Evolutionary conservation across 2,113 vertebrate genomes (phyloP).

Genomic region (Daphoenositta chrysoptera): DNA sequence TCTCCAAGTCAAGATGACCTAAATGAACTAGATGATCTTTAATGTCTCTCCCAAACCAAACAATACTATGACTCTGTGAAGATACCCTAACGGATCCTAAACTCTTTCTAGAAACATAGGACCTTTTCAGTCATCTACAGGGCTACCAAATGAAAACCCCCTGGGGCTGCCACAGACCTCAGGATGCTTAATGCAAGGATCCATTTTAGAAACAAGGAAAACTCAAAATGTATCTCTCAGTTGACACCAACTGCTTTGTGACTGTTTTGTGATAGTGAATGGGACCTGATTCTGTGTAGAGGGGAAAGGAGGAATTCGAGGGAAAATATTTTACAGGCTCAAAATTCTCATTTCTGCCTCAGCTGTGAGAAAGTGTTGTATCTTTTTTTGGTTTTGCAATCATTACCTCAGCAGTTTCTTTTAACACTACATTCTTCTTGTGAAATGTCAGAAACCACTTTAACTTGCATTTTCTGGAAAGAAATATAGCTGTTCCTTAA

Average conservation of each 20-base stretch:
- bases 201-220: not conserved
- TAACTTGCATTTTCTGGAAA: slow-evolving; percentile 78
- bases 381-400: rapidly evolving
- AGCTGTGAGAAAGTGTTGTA: not conserved
- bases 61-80: not conserved
- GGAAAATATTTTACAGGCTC: not conserved
- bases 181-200: not conserved
- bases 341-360: not conserved
- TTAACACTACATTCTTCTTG: not conserved
- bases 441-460: slow-evolving; percentile 71
- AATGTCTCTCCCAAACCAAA: not conserved
- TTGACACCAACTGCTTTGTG: not conserved
- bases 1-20: not conserved
- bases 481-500: slow-evolving; percentile 72
- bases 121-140: not conserved
- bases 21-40: not conserved
- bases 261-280: not conserved
- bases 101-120: not conserved
- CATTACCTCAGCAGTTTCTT: not conserved
- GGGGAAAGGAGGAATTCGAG: not conserved
- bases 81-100: not conserved
- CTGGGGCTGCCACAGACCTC: not conserved
- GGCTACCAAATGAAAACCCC: not conserved
- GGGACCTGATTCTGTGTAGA: not conserved
- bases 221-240: not conserved